Percentiles rank a stretch among this genome's conserved stretches.
Conservation (phyloP, 2,888 invertebrate genomes). For the Tipula helvola region DNA sequence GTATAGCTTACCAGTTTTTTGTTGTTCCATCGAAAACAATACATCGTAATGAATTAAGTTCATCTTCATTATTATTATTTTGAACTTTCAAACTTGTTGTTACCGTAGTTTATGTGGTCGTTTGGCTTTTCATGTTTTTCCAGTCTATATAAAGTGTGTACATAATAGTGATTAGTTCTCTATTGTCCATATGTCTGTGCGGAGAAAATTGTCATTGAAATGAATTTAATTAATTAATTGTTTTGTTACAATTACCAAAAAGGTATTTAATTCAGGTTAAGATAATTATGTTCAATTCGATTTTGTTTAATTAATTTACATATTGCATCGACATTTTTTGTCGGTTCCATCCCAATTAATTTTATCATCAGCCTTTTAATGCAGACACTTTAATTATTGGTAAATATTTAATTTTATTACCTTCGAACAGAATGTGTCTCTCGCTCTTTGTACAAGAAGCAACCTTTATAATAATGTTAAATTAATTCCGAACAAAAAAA, state of each 20-base stretch:
- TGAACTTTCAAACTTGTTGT: neutral
- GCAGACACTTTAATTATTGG: neutral
- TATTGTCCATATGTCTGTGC: neutral
- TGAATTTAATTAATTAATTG: neutral
- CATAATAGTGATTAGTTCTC: neutral
- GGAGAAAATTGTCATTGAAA: neutral
- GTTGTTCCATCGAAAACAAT: neutral
- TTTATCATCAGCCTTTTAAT: neutral
- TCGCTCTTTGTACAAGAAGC: neutral
- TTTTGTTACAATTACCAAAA: neutral
- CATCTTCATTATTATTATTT: neutral
- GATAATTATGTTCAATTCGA: neutral
- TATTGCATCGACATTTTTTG: neutral
- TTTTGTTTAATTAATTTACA: neutral
- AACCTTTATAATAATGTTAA: neutral
- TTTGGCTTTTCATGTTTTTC: neutral
- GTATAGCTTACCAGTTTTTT: neutral
- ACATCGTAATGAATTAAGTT: conserved; percentile 4
- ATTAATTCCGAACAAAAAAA: neutral
- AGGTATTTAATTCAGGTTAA: neutral
- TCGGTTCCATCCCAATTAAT: neutral
- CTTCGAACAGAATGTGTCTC: neutral
- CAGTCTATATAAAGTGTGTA: neutral
- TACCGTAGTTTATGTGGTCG: neutral
- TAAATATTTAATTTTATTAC: neutral